Evolutionary conservation across 2,113 vertebrate genomes (phyloP).

Genomic region (Emydura subglobosa): DNA sequence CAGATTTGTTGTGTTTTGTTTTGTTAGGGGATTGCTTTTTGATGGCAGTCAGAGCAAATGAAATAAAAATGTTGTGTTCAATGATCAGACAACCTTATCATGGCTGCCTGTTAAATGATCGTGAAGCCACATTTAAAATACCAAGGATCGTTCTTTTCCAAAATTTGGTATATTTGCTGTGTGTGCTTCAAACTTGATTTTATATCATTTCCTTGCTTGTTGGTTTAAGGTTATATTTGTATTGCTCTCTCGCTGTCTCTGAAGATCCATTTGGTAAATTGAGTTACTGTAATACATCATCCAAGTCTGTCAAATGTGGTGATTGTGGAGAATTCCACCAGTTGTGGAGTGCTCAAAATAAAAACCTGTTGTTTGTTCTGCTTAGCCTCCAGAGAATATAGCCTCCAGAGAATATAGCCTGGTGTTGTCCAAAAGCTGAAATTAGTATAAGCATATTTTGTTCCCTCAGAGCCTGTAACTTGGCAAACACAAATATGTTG

Average conservation of each 20-base stretch:
- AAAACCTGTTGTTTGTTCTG: fast-evolving
- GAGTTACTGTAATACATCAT: background rate
- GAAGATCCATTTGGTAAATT: background rate
- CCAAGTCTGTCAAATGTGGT: fast-evolving
- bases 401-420: background rate
- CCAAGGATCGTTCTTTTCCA: background rate
- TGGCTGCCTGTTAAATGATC: background rate
- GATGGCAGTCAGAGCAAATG: background rate
- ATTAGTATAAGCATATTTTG: fast-evolving
- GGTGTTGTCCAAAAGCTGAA: background rate
- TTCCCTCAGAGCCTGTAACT: background rate
- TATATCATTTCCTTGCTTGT: background rate
- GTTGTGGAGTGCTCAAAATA: background rate
- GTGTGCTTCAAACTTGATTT: background rate
- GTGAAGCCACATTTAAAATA: background rate
- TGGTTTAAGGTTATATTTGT: background rate
- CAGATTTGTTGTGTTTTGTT: background rate
- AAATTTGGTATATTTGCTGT: background rate
- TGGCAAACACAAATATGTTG: background rate
- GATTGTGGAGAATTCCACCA: background rate
- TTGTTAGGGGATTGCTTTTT: background rate
- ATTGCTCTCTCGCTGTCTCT: background rate
- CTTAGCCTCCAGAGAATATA: background rate
- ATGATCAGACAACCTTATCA: background rate
- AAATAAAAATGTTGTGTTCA: background rate